Evolutionary conservation across 2,888 invertebrate genomes (phyloP).

Genomic region (Pachycephus smyrnensis): DNA sequence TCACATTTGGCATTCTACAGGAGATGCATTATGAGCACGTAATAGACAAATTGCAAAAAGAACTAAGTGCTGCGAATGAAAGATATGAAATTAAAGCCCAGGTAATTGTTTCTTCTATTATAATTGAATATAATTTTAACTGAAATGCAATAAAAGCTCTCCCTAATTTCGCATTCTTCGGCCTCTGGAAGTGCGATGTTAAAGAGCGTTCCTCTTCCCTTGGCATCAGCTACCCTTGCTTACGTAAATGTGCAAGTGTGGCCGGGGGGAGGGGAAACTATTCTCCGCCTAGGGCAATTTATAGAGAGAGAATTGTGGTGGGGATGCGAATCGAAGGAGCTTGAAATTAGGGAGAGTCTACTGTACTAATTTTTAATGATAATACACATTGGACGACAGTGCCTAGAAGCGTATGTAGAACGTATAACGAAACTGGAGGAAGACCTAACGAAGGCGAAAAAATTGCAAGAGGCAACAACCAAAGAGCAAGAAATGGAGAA

Average conservation of each 20-base stretch:
- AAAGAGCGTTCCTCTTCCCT: too few relatives aligned
- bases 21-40: constrained; percentile 3
- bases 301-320: neutral
- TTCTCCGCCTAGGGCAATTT: neutral
- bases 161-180: neutral
- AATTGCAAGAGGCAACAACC: constrained; percentile 22
- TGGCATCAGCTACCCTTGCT: too few relatives aligned
- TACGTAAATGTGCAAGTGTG: neutral
- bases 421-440: constrained; percentile 31
- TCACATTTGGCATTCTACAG: neutral
- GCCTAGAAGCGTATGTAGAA: constrained; percentile 29
- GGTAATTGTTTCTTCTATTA: constrained; percentile 4
- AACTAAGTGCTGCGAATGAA: constrained; percentile 15
- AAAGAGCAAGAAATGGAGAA: constrained; percentile 52
- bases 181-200: too few relatives aligned
- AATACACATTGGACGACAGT: constrained; percentile 20
- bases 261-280: neutral
- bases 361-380: neutral
- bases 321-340: neutral
- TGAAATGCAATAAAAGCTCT: neutral
- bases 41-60: constrained; percentile 13
- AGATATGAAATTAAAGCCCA: constrained; percentile 12
- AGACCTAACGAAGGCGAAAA: constrained; percentile 21
- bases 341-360: neutral
- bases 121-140: neutral